Evolutionary conservation across 2,797 vertebrate genomes (phyloP).

Genomic region (Macropus fuliginosus): DNA sequence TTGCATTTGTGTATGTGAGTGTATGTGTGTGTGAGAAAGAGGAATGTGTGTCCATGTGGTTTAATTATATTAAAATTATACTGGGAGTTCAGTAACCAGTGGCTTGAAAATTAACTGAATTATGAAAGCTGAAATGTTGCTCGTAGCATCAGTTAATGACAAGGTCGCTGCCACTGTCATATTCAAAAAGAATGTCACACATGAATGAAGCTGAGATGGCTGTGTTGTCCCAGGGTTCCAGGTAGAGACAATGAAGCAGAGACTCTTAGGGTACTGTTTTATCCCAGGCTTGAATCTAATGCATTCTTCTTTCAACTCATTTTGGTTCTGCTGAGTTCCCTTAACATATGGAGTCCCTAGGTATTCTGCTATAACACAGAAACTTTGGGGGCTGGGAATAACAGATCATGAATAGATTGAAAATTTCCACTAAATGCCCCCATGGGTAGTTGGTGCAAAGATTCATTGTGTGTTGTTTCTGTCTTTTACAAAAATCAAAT

Average conservation of each 20-base stretch:
- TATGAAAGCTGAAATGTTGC: constrained; percentile 86
- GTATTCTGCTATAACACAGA: constrained; percentile 84
- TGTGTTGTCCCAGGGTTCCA: constrained; percentile 86
- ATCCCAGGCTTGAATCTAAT: constrained; percentile 83
- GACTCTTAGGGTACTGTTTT: constrained; percentile 83
- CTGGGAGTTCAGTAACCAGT: constrained; percentile 81
- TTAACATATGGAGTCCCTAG: constrained; percentile 89
- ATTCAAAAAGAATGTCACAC: constrained; percentile 89
- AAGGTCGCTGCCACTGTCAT: constrained; percentile 88
- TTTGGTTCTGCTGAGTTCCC: constrained; percentile 87
- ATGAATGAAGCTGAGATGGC: constrained; percentile 87
- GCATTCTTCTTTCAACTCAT: constrained; percentile 84
- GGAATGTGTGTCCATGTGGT: constrained; percentile 18
- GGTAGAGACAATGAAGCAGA: constrained; percentile 87
- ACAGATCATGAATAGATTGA: constrained; percentile 88
- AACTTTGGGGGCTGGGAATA: constrained; percentile 86
- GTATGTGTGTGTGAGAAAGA: background rate
- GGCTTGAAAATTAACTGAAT: constrained; percentile 89
- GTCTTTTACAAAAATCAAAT: constrained; percentile 82
- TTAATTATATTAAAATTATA: constrained; percentile 84
- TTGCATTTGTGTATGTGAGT: constrained; percentile 22
- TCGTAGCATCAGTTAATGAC: constrained; percentile 88
- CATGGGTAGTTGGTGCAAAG: constrained; percentile 83
- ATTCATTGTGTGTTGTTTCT: constrained; percentile 84
- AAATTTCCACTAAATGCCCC: constrained; percentile 86